phyloP scores from a whole-genome alignment of 2,113 vertebrate species.

The Orthonyx spaldingii region DNA sequence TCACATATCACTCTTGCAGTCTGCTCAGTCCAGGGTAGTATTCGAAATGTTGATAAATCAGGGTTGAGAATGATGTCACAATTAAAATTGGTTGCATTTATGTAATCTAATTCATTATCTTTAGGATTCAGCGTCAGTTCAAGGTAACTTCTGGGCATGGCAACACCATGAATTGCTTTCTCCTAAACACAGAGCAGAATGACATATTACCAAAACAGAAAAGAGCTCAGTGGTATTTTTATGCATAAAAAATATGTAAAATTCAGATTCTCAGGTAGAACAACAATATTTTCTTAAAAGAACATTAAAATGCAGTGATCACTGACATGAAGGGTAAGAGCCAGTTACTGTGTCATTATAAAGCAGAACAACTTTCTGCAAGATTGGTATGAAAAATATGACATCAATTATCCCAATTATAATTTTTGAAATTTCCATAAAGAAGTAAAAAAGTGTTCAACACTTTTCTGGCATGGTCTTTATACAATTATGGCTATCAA shows the following conservation, averaged over 20 bases:
- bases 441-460: background rate
- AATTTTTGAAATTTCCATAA: background rate
- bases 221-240: background rate
- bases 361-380: background rate
- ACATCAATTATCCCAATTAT: background rate
- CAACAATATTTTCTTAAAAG: background rate
- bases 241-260: background rate
- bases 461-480: background rate
- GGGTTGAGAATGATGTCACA: constrained; percentile 89
- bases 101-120: constrained; percentile 83
- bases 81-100: constrained; percentile 81
- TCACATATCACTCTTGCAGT: constrained; percentile 91
- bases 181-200: constrained; percentile 75
- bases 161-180: constrained; percentile 83
- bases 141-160: constrained; percentile 89
- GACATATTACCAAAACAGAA: background rate
- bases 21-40: constrained; percentile 87
- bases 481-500: background rate
- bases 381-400: background rate
- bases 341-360: background rate
- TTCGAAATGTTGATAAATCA: constrained; percentile 84
- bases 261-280: background rate
- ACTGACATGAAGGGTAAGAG: background rate
- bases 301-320: background rate
- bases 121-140: constrained; percentile 85